phyloP scores from a whole-genome alignment of 2,113 vertebrate genomes.

The Apteryx owenii region DNA sequence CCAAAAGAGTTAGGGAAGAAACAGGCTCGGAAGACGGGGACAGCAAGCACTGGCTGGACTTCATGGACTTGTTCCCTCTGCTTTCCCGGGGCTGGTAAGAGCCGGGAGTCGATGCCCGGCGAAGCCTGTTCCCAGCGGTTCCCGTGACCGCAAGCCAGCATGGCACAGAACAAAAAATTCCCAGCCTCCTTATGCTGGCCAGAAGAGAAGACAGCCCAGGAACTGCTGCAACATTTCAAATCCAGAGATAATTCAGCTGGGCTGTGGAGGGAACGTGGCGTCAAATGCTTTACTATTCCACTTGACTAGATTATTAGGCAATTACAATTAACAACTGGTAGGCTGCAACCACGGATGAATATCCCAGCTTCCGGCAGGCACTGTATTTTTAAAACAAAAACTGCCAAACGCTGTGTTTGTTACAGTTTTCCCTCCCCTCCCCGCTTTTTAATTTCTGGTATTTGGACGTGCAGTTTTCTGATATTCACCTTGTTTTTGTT shows the following conservation, averaged over 20 bases:
- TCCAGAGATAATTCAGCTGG: neutral
- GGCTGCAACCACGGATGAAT: conserved; percentile 35
- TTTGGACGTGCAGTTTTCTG: neutral
- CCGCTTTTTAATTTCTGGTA: neutral
- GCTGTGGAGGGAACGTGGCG: neutral
- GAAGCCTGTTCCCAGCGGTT: neutral
- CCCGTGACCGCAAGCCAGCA: neutral
- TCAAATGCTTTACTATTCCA: conserved; percentile 19
- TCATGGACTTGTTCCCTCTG: neutral
- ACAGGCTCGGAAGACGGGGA: neutral
- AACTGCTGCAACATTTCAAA: neutral
- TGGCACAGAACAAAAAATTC: neutral
- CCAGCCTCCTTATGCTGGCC: neutral
- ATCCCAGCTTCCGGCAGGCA: conserved; percentile 28
- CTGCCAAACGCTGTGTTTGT: conserved; percentile 22
- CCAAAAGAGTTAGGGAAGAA: conserved; percentile 20
- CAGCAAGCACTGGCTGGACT: neutral
- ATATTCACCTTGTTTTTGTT: conserved; percentile 6
- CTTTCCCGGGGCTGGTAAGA: neutral
- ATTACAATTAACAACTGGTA: conserved; percentile 40
- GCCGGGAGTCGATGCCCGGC: neutral
- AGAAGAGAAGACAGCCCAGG: neutral
- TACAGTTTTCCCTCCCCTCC: conserved; percentile 5
- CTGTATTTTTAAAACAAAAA: conserved; percentile 39
- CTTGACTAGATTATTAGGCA: conserved; percentile 53